phyloP scores from a whole-genome alignment of 2,797 vertebrate species.

The Phyllotis vaccarum region DNA sequence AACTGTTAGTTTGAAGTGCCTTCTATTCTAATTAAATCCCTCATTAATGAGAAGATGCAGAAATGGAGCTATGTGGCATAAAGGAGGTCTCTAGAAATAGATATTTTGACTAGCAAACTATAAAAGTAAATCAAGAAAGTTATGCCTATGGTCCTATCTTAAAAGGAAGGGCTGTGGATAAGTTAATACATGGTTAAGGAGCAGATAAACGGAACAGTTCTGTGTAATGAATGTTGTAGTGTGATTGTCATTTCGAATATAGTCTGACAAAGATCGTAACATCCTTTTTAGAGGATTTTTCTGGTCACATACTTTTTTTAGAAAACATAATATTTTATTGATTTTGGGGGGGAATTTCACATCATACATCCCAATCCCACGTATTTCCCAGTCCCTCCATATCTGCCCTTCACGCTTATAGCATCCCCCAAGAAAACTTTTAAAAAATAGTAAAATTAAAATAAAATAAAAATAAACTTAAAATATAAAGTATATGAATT shows the following conservation, averaged over 20 bases:
- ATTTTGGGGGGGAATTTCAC: not conserved
- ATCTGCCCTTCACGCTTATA: not conserved
- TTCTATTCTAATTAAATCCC: slow-evolving; percentile 23
- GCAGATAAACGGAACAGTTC: not conserved
- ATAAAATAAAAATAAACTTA: not conserved
- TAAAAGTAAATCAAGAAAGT: not conserved
- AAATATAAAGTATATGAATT: not conserved
- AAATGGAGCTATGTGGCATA: not conserved
- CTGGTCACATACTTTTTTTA: not conserved
- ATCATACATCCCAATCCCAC: not conserved
- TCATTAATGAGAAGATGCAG: not conserved
- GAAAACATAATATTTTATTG: not conserved
- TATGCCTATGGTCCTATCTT: not conserved
- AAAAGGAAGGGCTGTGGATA: not conserved
- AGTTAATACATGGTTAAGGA: not conserved
- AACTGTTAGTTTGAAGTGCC: not conserved
- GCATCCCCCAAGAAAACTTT: not conserved
- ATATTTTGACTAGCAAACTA: not conserved
- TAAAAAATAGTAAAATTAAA: not conserved
- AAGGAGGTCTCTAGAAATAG: not conserved
- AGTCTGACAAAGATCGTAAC: not conserved
- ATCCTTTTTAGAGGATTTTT: not conserved
- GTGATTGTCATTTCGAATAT: not conserved
- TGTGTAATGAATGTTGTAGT: not conserved
- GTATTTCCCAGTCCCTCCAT: not conserved